A percentile compares a stretch with the other conserved stretches of the same genome.
These are phyloP conservation scores for Rhinatrema bivittatum DNA, from an alignment of 2,797 vertebrate genomes.

Conservation along the genomic window DNA sequence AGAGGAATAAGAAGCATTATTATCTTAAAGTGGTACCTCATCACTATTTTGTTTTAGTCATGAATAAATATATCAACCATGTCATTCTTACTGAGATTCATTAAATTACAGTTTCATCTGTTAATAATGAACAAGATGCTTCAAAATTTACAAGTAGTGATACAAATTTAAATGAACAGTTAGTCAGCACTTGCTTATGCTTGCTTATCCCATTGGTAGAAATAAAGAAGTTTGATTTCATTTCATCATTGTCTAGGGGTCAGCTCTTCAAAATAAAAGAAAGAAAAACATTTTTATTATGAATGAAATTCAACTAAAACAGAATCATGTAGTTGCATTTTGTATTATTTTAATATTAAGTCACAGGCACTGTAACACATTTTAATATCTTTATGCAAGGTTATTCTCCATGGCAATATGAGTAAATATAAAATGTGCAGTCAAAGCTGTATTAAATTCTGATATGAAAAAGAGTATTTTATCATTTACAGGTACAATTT, in stretches of 20 bases:
- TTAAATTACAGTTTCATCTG: too few species aligned
- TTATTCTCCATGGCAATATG: not conserved
- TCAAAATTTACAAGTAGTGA: not conserved
- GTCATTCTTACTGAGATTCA: too few species aligned
- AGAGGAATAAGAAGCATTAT: not conserved
- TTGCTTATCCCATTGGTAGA: not conserved
- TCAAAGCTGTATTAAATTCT: not conserved
- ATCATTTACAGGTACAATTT: too few species aligned
- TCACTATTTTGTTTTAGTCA: not conserved
- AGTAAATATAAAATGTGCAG: not conserved
- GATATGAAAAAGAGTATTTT: slow-evolving; percentile 4
- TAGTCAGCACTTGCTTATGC: not conserved
- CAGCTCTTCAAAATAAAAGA: not conserved
- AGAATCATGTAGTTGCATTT: not conserved
- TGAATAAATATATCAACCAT: too few species aligned
- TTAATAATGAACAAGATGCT: not conserved
- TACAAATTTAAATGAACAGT: slow-evolving; percentile 6
- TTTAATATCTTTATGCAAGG: slow-evolving; percentile 5
- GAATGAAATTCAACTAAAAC: not conserved
- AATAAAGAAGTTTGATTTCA: not conserved
- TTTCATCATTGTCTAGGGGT: not conserved
- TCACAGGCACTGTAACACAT: too few species aligned
- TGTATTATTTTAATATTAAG: not conserved
- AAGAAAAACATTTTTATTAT: not conserved
- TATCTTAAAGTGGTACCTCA: too few species aligned